These are phyloP conservation scores for Cardiocondyla obscurior DNA, from an alignment of 1,140 invertebrate genomes.

Conservation along the genomic window DNA sequence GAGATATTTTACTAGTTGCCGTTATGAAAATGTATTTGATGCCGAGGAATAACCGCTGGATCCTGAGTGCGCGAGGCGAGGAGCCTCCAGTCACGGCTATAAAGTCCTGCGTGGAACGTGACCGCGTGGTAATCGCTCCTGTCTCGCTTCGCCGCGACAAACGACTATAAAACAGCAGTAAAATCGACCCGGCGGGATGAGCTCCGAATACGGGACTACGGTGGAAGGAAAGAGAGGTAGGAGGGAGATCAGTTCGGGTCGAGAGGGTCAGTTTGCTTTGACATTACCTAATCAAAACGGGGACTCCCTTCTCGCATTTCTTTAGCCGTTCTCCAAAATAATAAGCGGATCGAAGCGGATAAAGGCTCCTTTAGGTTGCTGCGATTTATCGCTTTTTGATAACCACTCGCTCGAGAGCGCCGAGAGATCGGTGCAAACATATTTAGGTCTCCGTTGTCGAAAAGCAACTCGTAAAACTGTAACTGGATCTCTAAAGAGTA, in stretches of 20 bases:
- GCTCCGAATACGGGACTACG: not conserved
- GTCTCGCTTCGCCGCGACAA: conserved; percentile 64
- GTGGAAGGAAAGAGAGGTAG: not conserved
- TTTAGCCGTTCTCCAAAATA: not conserved
- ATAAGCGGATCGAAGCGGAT: conserved; percentile 39
- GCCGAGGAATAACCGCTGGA: not conserved
- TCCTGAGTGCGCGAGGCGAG: not conserved
- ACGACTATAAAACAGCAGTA: conserved; percentile 70
- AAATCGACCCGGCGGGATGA: conserved; percentile 52
- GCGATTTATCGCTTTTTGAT: conserved; percentile 25
- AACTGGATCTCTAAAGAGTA: not conserved
- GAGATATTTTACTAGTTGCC: not conserved
- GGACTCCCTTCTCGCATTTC: conserved; percentile 37
- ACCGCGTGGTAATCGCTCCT: conserved; percentile 67
- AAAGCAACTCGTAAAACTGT: not conserved
- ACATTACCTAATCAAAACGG: conserved; percentile 74
- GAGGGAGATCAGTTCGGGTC: conserved; percentile 45
- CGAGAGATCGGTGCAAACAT: conserved; percentile 19
- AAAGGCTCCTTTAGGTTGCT: conserved; percentile 29
- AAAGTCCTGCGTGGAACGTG: conserved; percentile 63
- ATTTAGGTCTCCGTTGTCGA: not conserved
- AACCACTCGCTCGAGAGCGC: not conserved
- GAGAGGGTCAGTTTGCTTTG: conserved; percentile 69
- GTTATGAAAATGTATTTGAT: not conserved
- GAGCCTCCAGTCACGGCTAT: conserved; percentile 31